A percentile compares a stretch with the other conserved stretches of the same genome.
These are phyloP conservation scores for chimpanzee (Pan troglodytes) DNA, from an alignment of 2,113 vertebrate genomes.

Conservation along the genomic window NHGRI_mPanTro3-v2.1_pri NC_072419.2:68737501-68738000, in stretches of 20 bases:
- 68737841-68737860: rapidly evolving
- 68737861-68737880: not conserved
- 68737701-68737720: rapidly evolving
- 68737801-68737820: not conserved
- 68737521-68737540: not conserved
- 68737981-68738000: not conserved
- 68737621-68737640: not conserved
- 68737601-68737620: not conserved
- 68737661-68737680: not conserved
- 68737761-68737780: rapidly evolving
- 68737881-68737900: not conserved
- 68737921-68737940: rapidly evolving
- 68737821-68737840: not conserved
- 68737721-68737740: rapidly evolving
- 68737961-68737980: rapidly evolving
- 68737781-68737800: not conserved
- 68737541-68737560: not conserved
- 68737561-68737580: not conserved
- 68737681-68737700: too few species aligned
- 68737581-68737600: not conserved
- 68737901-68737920: too few species aligned
- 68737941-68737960: rapidly evolving
- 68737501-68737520: not conserved
- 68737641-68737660: not conserved
- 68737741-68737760: not conserved